Percentiles rank a stretch among this genome's conserved stretches.
Conservation (phyloP, 2,797 vertebrate species). For the Mareca strepera region DNA sequence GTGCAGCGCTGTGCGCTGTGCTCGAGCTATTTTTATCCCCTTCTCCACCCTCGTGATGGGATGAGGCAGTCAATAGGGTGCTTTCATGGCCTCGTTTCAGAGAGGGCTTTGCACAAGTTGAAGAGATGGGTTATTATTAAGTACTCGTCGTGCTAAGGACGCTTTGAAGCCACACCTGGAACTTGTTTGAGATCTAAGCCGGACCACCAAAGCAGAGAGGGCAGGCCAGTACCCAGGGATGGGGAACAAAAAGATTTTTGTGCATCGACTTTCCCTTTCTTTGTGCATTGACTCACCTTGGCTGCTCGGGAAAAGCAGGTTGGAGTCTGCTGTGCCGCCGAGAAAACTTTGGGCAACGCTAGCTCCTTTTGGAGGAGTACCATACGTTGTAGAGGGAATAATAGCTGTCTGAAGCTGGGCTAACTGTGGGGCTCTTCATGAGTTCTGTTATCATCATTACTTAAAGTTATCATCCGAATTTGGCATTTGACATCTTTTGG, state of each 20-base stretch:
- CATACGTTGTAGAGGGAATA: not conserved
- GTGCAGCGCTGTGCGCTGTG: not conserved
- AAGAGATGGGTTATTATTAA: constrained; percentile 47
- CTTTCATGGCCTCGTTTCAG: constrained; percentile 29
- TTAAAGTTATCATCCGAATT: not conserved
- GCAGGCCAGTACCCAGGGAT: not conserved
- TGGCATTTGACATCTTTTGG: not conserved
- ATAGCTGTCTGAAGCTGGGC: not conserved
- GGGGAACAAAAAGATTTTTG: not conserved
- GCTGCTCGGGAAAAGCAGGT: not conserved
- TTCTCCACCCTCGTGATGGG: constrained; percentile 1
- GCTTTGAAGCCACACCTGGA: constrained; percentile 32
- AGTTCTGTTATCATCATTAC: not conserved
- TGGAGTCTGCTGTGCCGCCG: not conserved
- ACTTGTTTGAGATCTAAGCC: not conserved
- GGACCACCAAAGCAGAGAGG: constrained; percentile 27
- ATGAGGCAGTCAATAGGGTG: constrained; percentile 31
- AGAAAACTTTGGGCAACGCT: not conserved
- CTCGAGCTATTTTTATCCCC: constrained; percentile 27
- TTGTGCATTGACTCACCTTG: not conserved
- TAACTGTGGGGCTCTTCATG: not conserved
- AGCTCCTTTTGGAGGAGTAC: not conserved
- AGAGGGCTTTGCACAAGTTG: constrained; percentile 13
- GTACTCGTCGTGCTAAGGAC: not conserved
- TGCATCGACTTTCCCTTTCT: not conserved